Evolutionary conservation across 2,113 vertebrate genomes (phyloP), one percentile per base, ranked within the genome.

Genomic region (Orcinus orca): DNA sequence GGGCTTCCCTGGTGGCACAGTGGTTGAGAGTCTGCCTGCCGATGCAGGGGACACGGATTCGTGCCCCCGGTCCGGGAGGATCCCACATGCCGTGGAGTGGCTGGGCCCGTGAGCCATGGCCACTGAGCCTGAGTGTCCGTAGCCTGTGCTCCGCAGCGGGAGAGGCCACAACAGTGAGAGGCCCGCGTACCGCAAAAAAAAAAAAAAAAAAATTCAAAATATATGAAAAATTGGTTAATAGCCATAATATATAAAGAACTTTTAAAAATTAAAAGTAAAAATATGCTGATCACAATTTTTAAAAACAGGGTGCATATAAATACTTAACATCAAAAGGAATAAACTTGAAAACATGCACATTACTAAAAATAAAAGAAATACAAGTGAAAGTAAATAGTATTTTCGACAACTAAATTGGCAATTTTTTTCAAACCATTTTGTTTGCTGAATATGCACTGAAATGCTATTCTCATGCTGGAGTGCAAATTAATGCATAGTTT

Each of bases 301-400:
- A 44, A 86, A 92, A 76, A 63, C 13, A 90, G 1, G 6, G 3
- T 90, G 6, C 23, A 76, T 89, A 33, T 36, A 58, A 94, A 81
- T 86, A 38, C 29, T 88, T 81, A 90, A 55, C 13, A 87, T 74
- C 18, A 93, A 93, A 87, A 97, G 29, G 17, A 93, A 73, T 65
- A 65, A 84, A 62, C 55, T 82, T 67, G 63, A 95, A 96, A 79
- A 90, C 17, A 25, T 79, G 31, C 10, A 50, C 14, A 71, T 88
- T 76, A 85, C 31, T 83, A 90, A 91, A 95, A 97, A 81, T 79
- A 90, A 91, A 84, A 84, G 13, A 90, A 90, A 65, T 73, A 86
- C 29, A 80, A 87, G 47, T 97, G 26, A 85, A 92, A 79, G n/a
- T 76, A 90, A 97, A 88, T 44, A 60, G 62, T 81, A 73, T 96